These are phyloP conservation scores for Varanus komodoensis DNA, from an alignment of 2,113 vertebrate genomes.

Conservation along the genomic window DNA sequence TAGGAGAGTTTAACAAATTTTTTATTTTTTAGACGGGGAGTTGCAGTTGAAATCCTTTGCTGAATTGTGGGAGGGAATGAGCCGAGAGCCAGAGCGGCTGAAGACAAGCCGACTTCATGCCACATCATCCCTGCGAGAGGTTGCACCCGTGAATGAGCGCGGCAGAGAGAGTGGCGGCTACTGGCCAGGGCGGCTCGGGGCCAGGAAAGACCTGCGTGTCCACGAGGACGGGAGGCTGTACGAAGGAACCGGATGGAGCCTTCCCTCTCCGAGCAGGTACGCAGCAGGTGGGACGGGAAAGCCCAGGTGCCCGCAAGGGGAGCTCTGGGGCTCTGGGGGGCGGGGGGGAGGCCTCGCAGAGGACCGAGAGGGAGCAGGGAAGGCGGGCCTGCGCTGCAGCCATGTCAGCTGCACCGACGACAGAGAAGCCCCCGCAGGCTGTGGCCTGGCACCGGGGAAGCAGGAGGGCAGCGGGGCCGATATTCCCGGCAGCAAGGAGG, in stretches of 20 bases:
- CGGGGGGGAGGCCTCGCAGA: neutral
- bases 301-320: neutral
- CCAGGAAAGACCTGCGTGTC: too few relatives aligned
- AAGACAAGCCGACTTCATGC: neutral
- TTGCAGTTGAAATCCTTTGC: neutral
- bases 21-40: neutral
- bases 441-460: too few relatives aligned
- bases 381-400: neutral
- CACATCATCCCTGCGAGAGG: neutral
- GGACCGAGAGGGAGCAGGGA: neutral
- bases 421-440: neutral
- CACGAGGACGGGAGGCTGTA: too few relatives aligned
- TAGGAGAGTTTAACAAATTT: neutral
- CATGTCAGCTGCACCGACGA: neutral
- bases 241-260: neutral
- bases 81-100: neutral
- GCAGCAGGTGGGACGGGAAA: too few relatives aligned
- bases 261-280: neutral
- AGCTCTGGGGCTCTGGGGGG: neutral
- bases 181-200: neutral
- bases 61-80: neutral
- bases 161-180: neutral
- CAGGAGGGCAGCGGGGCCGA: neutral
- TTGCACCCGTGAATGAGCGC: neutral
- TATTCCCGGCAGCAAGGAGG: too few relatives aligned